Percentiles rank a stretch among this genome's conserved stretches.
Evolutionary conservation across 2,888 invertebrate species (phyloP).

Genomic region (Drosophila vallismaia): DNA sequence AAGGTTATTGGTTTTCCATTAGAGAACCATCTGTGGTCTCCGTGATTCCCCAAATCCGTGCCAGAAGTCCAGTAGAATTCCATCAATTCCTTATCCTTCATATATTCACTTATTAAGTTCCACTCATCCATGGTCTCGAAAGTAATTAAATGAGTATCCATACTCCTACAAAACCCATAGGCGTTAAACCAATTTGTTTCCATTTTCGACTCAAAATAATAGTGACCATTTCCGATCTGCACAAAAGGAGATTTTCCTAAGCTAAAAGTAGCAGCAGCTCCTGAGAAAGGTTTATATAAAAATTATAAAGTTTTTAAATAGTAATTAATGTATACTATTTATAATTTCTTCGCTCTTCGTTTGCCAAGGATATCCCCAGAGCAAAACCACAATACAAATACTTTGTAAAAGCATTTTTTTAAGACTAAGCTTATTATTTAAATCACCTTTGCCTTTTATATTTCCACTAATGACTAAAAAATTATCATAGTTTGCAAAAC

Average conservation of each 20-base stretch:
- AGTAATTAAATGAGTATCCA: not conserved
- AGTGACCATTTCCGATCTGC: not conserved
- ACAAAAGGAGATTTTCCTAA: not conserved
- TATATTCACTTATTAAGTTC: not conserved
- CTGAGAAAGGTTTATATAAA: not conserved
- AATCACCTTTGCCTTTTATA: not conserved
- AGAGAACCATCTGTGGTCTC: not conserved
- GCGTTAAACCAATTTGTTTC: not conserved
- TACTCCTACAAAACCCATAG: not conserved
- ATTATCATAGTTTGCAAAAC: not conserved
- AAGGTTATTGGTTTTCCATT: slow-evolving; percentile 1
- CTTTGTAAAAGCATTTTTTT: not conserved
- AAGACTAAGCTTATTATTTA: not conserved
- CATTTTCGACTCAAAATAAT: not conserved
- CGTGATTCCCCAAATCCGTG: not conserved
- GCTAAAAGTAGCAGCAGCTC: not conserved
- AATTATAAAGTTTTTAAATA: not conserved
- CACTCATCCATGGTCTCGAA: not conserved
- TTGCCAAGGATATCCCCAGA: not conserved
- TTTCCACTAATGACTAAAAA: not conserved
- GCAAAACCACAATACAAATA: not conserved
- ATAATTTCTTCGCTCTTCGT: not conserved
- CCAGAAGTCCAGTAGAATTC: slow-evolving; percentile 4
- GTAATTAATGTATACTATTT: no score
- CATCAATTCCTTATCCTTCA: not conserved